Base-by-base conservation (phyloP, 2,113 vertebrate genomes). In the Ursus arctos region DNA sequence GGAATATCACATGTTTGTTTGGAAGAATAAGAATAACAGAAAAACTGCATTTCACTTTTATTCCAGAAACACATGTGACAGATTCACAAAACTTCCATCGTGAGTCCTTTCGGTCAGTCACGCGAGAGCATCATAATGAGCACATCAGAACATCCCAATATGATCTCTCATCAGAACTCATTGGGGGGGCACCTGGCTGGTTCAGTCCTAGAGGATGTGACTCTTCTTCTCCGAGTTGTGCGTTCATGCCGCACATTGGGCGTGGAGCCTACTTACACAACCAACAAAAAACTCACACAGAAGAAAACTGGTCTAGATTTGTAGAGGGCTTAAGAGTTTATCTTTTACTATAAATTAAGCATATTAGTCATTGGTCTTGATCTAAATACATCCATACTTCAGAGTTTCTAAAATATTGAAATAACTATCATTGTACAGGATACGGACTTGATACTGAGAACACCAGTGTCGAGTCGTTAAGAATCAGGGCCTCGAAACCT, bases 371-470 rank as follows among this genome's bases (percentile, higher is more conserved):
- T 33, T 71, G 51, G 31, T 89, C 24, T 82, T 67, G 65, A 36
- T 36, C 11, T 47, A 40, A 89, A 80, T 33, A 85, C 53, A 36
- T 19, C 57, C 43, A 5, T 69, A 53, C 57, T 61, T 77, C 65
- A 89, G 79, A 93, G 33, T 96, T 77, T 61, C n/a, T 86, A 77
- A 90, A 81, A 53, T 16, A 76, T 1, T 79, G 26, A 65, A 51
- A 10, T 40, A 67, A 47, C 49, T 28, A 0, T 7, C 31, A 9
- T 43, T 6, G 43, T 43, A 43, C 43, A 43, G 43, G 43, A 43
- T 43, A 43, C 1, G 5, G 43, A 43, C 43, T 43, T 43, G 43
- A 43, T 43, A 43, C 43, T 49, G 85, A 53, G 76, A 69, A 67
- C n/a, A 51, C 24, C 67, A 57, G 19, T 8, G 18, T 74, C 9